Evolutionary conservation across 2,797 vertebrate species (phyloP), one percentile per base, ranked within the genome.

Genomic region (Fringilla coelebs): DNA sequence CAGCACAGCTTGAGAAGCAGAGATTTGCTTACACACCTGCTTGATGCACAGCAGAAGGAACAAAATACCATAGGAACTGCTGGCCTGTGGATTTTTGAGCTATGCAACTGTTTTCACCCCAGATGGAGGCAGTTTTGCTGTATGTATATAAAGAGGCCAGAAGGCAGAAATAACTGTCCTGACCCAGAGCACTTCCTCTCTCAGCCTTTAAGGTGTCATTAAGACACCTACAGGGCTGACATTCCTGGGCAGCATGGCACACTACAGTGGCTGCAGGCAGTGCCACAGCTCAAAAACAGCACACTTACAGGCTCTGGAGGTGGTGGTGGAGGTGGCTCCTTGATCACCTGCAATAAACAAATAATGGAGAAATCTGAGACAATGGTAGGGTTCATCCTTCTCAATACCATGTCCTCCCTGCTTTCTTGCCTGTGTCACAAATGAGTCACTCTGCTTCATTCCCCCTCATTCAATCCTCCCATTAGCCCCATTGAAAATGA

Each of bases 281-380:
- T 7, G 34, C 26, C 58, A 78, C 41, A 85, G 62, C n/a, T 66
- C 76, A 70, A 29, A 90, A 87, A 45, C 25, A 94, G 32, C 32
- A 34, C 57, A 98, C 98, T 98, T 97, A 99, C 99, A 81, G 98
- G 98, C 84, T 98, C 98, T 49, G 98, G 98, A 40, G 98, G 98
- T 8, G 98, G 98, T 17, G 98, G 99, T 5, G 98, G 98, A 1
- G 98, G 98, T 0, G 98, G 98, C 86, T 99, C 99, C 96, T 99
- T 99, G 96, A 99, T 99, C 82, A 99, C 98, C 99, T 99, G 55
- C 88, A 78, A 94, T 85, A 94, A 17, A 84, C 38, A 84, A 93
- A 57, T 13, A 63, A 28, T 11, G 10, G 24, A 94, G 57, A 83
- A 86, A 92, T 67, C 36, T 13, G 10, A 87, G 52, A 43, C 62